These are phyloP conservation scores for Lepisosteus osseus DNA, from an alignment of 2,113 vertebrate genomes.

Conservation along the genomic window DNA sequence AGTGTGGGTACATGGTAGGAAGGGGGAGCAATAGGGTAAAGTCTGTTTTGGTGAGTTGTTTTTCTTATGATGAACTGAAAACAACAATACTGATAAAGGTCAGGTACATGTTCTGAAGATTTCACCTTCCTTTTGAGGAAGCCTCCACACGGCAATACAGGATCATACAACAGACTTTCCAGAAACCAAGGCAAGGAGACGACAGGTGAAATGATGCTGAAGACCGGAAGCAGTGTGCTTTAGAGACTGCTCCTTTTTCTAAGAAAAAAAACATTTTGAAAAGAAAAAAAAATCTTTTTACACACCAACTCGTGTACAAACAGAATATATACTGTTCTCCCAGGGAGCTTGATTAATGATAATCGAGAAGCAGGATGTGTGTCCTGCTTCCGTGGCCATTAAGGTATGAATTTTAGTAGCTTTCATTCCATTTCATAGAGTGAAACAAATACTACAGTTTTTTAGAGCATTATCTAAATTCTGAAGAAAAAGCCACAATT, in stretches of 20 bases:
- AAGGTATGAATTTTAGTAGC: slow-evolving; percentile 37
- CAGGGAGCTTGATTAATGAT: slow-evolving; percentile 28
- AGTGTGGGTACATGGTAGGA: slow-evolving; percentile 25
- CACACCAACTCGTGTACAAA: slow-evolving; percentile 24
- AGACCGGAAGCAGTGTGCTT: slow-evolving; percentile 71
- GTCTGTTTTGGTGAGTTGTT: slow-evolving; percentile 43
- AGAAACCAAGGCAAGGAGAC: slow-evolving; percentile 61
- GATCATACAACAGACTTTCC: slow-evolving; percentile 70
- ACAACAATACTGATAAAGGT: slow-evolving; percentile 48
- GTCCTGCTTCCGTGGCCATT: too few relatives aligned
- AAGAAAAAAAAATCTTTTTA: slow-evolving; percentile 43
- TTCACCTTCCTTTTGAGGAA: slow-evolving; percentile 55
- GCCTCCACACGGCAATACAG: slow-evolving; percentile 75
- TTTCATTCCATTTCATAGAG: slow-evolving; percentile 52
- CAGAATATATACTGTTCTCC: slow-evolving; percentile 4
- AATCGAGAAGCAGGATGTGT: slow-evolving; percentile 14
- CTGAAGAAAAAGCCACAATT: slow-evolving; percentile 42
- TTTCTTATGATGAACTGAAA: slow-evolving; percentile 25
- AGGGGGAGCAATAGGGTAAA: slow-evolving; percentile 18
- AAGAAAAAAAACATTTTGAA: slow-evolving; percentile 43
- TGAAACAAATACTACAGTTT: slow-evolving; percentile 41
- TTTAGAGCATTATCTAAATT: slow-evolving; percentile 63
- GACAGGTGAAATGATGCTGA: slow-evolving; percentile 52
- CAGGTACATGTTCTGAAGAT: slow-evolving; percentile 46
- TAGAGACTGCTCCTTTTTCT: slow-evolving; percentile 67